Evolutionary conservation across 2,888 invertebrate genomes (phyloP), one percentile per base, ranked within the genome.

Genomic region (Acrobasis consociella): DNA sequence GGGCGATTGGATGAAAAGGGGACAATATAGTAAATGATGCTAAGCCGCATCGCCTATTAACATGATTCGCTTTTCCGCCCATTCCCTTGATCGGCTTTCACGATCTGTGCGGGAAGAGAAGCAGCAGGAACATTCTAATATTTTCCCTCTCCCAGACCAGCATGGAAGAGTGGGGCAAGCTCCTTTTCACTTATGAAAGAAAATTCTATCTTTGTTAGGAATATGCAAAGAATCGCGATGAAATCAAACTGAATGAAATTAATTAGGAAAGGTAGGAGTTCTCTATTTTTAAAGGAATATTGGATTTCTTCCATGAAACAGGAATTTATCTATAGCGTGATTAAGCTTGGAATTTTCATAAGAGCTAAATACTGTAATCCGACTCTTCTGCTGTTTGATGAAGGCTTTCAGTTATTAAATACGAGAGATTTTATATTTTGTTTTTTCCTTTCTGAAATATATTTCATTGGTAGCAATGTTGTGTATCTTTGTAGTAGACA

Each of bases 251-350:
- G 15, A 49, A 50, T 50, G n/a, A 10, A 13, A 52, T 52, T 5
- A 52, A 52, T 52, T 37, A 52, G 13, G 13, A 10, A 22, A 31
- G 13, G 31, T n/a, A 51, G 13, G 31, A 5, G n/a, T 52, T n/a
- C n/a, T 52, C 52, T 52, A 52, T 52, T 52, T 52, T 16, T 49
- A 31, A 52, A 52, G 52, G 52, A 52, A 52, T 52, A 52, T 52
- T 52, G 11, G n/a, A 37, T 52, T 52, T n/a, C 22, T 31, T 52
- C 9, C 13, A 31, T 52, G n/a, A 13, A 52, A 22, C 31, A 13
- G 52, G 52, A 52, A 52, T 52, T 52, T 52, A 50, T 22, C 31
- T 9, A 46, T n/a, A 13, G 5, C n/a, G 46, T n/a, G 42, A 42
- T 42, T 42, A 46, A 46, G 46, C 46, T 46, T 46, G 31, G 31